phyloP scores from a whole-genome alignment of 2,113 vertebrate species.

The Onychorhynchus coronatus region DNA sequence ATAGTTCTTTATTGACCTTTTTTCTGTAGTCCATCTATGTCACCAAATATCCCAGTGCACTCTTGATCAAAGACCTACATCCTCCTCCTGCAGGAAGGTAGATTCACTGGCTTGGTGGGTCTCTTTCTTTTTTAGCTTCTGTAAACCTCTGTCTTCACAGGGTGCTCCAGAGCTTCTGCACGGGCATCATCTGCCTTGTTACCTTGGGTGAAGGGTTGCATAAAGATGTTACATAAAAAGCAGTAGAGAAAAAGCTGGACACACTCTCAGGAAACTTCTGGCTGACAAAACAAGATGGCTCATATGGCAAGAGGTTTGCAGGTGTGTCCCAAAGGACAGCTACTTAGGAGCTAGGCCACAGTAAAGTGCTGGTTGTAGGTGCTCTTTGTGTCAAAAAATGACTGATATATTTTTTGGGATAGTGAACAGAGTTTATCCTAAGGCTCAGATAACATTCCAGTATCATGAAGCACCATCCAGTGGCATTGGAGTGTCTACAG shows the following conservation, averaged over 20 bases:
- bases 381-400: not conserved
- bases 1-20: not conserved
- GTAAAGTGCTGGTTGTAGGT: not conserved
- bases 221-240: not conserved
- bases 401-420: not conserved
- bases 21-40: not conserved
- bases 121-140: not conserved
- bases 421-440: not conserved
- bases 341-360: not conserved
- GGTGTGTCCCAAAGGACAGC: not conserved
- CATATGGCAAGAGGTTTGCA: not conserved
- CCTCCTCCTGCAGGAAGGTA: not conserved
- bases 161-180: not conserved
- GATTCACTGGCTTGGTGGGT: not conserved
- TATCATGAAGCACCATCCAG: not conserved
- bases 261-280: not conserved
- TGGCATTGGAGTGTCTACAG: not conserved
- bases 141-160: not conserved
- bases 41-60: not conserved
- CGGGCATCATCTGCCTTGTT: not conserved
- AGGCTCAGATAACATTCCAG: not conserved
- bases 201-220: not conserved
- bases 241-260: not conserved
- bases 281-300: not conserved
- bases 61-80: not conserved